Evolutionary conservation across 2,888 invertebrate genomes (phyloP).

Genomic region (Ashinkailepas kermadecensis): DNA sequence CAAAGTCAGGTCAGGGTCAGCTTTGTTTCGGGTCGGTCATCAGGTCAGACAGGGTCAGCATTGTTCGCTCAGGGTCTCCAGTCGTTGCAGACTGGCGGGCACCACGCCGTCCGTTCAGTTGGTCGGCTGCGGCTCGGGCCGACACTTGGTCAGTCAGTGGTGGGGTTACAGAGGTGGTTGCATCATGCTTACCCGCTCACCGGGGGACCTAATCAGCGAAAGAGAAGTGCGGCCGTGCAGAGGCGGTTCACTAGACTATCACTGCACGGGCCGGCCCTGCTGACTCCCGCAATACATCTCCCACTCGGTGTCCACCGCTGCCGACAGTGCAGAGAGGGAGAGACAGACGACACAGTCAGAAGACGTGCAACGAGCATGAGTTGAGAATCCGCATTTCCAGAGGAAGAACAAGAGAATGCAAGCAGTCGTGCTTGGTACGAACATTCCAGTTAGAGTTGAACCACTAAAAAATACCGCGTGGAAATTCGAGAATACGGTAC

Average conservation of each 20-base stretch:
- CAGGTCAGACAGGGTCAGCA: background rate
- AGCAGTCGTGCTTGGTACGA: too few species aligned
- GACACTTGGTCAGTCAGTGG: too few species aligned
- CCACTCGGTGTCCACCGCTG: conserved; percentile 4
- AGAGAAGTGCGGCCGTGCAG: background rate
- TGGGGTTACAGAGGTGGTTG: background rate
- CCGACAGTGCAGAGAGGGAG: background rate
- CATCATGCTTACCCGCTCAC: background rate
- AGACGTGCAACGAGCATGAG: too few species aligned
- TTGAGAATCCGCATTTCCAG: too few species aligned
- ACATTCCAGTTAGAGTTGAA: too few species aligned
- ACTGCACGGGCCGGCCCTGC: background rate
- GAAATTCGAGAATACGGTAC: too few species aligned
- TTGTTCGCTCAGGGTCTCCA: background rate
- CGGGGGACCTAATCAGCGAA: background rate
- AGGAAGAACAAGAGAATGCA: too few species aligned
- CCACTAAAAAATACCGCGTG: too few species aligned
- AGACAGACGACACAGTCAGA: background rate
- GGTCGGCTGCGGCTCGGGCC: background rate
- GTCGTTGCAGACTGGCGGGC: background rate
- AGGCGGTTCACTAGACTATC: background rate
- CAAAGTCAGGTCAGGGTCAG: conserved; percentile 1
- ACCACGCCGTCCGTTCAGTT: background rate
- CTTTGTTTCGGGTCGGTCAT: too few species aligned
- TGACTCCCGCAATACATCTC: background rate